Evolutionary conservation across 2,888 invertebrate species (phyloP), one percentile per base, ranked within the genome.

Genomic region (Spodoptera picta): DNA sequence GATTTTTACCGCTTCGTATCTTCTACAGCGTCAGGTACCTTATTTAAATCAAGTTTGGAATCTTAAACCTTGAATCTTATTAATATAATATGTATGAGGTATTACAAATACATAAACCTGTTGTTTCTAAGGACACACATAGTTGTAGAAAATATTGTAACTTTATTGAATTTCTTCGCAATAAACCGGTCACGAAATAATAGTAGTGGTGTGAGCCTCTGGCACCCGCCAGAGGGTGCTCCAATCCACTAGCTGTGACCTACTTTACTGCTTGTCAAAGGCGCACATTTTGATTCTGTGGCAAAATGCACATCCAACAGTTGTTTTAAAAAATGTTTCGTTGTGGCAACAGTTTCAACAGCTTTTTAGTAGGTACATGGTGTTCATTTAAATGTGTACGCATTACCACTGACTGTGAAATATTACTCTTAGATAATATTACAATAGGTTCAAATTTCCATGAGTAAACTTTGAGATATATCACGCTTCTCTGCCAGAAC

Each of bases 1-100:
- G 46, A 73, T 73, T 59, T 59, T 36, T 63, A 69, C 72, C 77
- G 69, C 72, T 70, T 69, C 65, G 62, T 60, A 69, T 66, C 69
- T 64, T 36, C 31, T 1, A 42, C 23, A 23, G 31, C n/a, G 23
- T n/a, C 36, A 36, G 36, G 36, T 50, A 58, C 36, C 23, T 14
- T 68, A 53, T 56, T 56, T 24, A 52, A 67, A 53, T 53, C 56
- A 69, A 52, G 73, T 73, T 51, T 60, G 27, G 27, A 44, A 31
- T 19, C 31, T 65, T 41, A 55, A 60, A 67, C 60, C 68, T 67
- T 73, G 74, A 67, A 67, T 60, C n/a, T 27, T 14, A 53, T 57
- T 42, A 36, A 36, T 36, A 9, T 48, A 59, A 9, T 48, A 59
- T 12, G 48, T 44, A 11, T 60, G 52, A 59, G 44, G 48, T 41